phyloP scores from a whole-genome alignment of 1,140 invertebrate genomes.

The Copidosoma floridanum region DNA sequence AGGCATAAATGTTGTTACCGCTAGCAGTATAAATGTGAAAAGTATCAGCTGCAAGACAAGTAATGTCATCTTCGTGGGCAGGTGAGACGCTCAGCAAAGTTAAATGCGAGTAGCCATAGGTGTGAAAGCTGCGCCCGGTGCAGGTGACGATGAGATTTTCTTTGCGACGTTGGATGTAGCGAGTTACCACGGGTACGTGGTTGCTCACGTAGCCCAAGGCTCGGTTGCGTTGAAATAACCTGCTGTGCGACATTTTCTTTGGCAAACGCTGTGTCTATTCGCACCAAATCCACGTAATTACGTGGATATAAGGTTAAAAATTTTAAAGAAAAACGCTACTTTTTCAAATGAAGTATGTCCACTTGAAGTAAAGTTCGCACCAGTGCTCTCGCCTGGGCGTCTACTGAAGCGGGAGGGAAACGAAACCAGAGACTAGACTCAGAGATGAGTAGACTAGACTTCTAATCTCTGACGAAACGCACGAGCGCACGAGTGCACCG shows the following conservation, averaged over 20 bases:
- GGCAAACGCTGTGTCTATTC: too few species aligned
- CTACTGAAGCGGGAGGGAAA: too few species aligned
- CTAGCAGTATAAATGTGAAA: slow-evolving; percentile 82
- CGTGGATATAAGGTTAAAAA: too few species aligned
- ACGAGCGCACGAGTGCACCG: too few species aligned
- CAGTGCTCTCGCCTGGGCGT: too few species aligned
- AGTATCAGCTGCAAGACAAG: slow-evolving; percentile 75
- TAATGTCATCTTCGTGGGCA: slow-evolving; percentile 79
- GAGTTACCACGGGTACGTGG: slow-evolving; percentile 79
- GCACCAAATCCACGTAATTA: too few species aligned
- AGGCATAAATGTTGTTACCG: slow-evolving; percentile 79
- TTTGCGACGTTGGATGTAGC: slow-evolving; percentile 81
- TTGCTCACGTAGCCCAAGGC: slow-evolving; percentile 92
- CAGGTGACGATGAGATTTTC: slow-evolving; percentile 88
- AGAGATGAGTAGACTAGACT: too few species aligned
- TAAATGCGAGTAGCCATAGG: slow-evolving; percentile 83
- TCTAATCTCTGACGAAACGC: too few species aligned
- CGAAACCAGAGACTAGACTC: too few species aligned
- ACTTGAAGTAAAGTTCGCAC: too few species aligned
- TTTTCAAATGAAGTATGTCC: too few species aligned
- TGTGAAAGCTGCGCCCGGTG: slow-evolving; percentile 88
- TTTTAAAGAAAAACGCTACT: too few species aligned
- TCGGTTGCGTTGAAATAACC: slow-evolving; percentile 79
- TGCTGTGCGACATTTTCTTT: slow-evolving; percentile 63
- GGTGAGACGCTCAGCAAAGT: slow-evolving; percentile 80